phyloP scores from a whole-genome alignment of 1,140 invertebrate genomes.

The Brachionus rotundiformis region DNA sequence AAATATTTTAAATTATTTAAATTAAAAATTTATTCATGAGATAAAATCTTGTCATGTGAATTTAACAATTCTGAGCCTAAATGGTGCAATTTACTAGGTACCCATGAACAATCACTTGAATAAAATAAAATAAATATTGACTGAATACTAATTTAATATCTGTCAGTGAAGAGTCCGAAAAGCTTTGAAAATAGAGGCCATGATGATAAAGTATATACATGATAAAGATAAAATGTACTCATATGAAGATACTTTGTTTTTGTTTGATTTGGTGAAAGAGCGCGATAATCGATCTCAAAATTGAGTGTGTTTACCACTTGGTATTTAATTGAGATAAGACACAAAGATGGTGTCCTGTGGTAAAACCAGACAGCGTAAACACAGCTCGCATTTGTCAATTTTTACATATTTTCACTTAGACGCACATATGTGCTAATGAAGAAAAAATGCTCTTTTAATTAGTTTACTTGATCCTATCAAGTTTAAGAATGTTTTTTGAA shows the following conservation, averaged over 20 bases:
- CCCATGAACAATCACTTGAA: too few species aligned
- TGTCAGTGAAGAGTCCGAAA: background rate
- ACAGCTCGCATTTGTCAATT: background rate
- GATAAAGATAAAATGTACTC: background rate
- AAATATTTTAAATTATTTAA: too few species aligned
- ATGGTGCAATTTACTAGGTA: too few species aligned
- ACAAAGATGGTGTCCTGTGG: background rate
- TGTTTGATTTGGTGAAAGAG: background rate
- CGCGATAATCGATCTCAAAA: background rate
- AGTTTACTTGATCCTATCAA: background rate
- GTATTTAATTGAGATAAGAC: background rate
- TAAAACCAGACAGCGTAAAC: constrained; percentile 4
- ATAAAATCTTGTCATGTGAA: too few species aligned
- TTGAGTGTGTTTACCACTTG: background rate
- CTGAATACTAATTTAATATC: background rate
- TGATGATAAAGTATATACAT: background rate
- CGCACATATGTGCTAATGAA: background rate
- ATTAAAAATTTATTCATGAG: too few species aligned
- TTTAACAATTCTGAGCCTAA: too few species aligned
- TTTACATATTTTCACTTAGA: background rate
- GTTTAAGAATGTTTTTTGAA: background rate
- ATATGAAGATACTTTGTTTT: background rate
- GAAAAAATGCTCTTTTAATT: background rate
- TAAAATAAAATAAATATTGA: too few species aligned
- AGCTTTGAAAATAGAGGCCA: background rate